Evolutionary conservation across 2,888 invertebrate species (phyloP), one percentile per base, ranked within the genome.

Genomic region (Scrobipalpa costella): DNA sequence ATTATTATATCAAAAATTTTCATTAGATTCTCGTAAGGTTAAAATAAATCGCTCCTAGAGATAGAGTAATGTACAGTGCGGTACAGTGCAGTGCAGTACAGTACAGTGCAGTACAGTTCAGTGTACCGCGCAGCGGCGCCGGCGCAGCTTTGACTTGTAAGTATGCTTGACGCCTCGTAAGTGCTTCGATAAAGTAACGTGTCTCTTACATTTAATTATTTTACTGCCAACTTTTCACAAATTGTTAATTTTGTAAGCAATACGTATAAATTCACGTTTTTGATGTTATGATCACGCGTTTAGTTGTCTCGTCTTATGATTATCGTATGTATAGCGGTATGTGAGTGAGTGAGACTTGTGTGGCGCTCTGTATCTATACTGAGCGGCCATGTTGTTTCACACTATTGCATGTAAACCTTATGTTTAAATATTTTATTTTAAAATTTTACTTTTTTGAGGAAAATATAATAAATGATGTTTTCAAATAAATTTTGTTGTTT

Each of bases 401-500:
- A 80, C 79, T 78, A 73, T 76, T 85, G 88, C 88, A 86, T 87
- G 84, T 84, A 85, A 85, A 85, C 81, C 81, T 90, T 64, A 85
- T 82, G 86, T 87, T 90, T 86, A 88, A 84, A 85, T 89, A 89
- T 89, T 88, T 90, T 89, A 88, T 89, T 91, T 90, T 85, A 80
- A 88, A 90, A 89, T 87, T 89, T 90, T 89, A 88, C 86, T 88
- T 91, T 90, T 90, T 90, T 88, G 89, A 90, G 80, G 90, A 88
- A 89, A 86, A 82, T 90, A 90, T 90, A 90, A 91, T 90, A 90
- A 91, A 90, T 83, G 81, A 91, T 89, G 91, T 91, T 91, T 91
- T 91, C 88, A 90, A 90, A 88, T 88, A 89, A 68, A 61, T 21
- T 55, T 66, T 34, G 65, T 71, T 75, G 69, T 75, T 65, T 58